Conservation (phyloP, 2,888 invertebrate species). For the Cheilosia pagana region DNA sequence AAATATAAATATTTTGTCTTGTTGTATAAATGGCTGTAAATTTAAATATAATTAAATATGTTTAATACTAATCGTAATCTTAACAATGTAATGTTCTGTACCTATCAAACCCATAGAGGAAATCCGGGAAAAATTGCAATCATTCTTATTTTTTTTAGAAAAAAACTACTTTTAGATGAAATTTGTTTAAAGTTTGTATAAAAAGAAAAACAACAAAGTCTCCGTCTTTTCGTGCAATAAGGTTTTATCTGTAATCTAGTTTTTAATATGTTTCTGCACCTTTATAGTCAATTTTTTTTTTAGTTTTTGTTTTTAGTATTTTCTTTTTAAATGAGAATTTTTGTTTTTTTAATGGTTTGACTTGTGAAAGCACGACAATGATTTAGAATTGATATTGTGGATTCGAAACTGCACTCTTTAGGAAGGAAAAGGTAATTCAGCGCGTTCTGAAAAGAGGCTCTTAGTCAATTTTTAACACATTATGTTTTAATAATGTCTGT, state of each 20-base stretch:
- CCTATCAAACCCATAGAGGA: slow-evolving; percentile 72
- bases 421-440: slow-evolving; percentile 41
- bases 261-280: slow-evolving; percentile 51
- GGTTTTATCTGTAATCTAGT: slow-evolving; percentile 43
- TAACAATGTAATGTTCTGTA: slow-evolving; percentile 62
- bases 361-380: slow-evolving; percentile 29
- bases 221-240: slow-evolving; percentile 62
- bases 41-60: slow-evolving; percentile 34
- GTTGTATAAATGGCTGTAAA: slow-evolving; percentile 75
- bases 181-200: slow-evolving; percentile 36
- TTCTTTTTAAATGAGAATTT: neutral
- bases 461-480: slow-evolving; percentile 76
- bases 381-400: slow-evolving; percentile 19
- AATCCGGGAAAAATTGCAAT: slow-evolving; percentile 77
- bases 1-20: slow-evolving; percentile 42
- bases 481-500: slow-evolving; percentile 81
- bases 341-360: slow-evolving; percentile 1
- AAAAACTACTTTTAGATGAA: slow-evolving; percentile 49
- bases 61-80: slow-evolving; percentile 12
- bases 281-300: slow-evolving; percentile 65
- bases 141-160: slow-evolving; percentile 44
- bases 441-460: slow-evolving; percentile 67
- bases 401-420: slow-evolving; percentile 28
- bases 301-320: slow-evolving; percentile 34
- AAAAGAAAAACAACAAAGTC: slow-evolving; percentile 21